Evolutionary conservation across 2,113 vertebrate genomes (phyloP).

Genomic region (Ammodramus savannarum): DNA sequence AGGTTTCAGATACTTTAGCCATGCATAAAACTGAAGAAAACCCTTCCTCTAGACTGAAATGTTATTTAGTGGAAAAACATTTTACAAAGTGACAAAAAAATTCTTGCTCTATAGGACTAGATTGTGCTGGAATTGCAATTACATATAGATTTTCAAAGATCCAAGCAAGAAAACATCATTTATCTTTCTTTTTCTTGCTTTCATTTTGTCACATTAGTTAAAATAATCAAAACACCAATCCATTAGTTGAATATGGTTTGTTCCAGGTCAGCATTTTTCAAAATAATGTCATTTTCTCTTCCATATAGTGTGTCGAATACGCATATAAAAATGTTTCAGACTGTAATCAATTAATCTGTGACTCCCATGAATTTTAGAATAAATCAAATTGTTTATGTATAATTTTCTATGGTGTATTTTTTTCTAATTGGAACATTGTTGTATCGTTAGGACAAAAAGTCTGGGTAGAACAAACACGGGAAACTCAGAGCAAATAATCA

Average conservation of each 20-base stretch:
- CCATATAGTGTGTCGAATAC: background rate
- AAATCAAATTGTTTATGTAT: background rate
- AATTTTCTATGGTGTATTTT: background rate
- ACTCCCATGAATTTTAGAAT: background rate
- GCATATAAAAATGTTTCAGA: background rate
- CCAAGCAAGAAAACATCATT: background rate
- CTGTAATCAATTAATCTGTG: background rate
- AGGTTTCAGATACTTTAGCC: background rate
- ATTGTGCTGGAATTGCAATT: background rate
- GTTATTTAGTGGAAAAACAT: background rate
- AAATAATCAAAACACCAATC: background rate
- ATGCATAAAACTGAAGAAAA: background rate
- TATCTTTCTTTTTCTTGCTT: background rate
- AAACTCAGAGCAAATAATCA: background rate
- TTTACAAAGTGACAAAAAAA: background rate
- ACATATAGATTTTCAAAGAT: background rate
- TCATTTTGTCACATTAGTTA: background rate
- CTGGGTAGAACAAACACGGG: background rate
- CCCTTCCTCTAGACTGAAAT: background rate
- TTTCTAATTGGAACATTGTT: background rate
- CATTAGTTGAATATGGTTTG: background rate
- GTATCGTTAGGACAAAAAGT: background rate
- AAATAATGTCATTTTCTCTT: background rate
- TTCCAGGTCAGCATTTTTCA: background rate
- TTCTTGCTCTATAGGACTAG: background rate